A percentile compares a stretch with the other conserved stretches of the same genome.
These are phyloP conservation scores for Otis tarda DNA, from an alignment of 2,113 vertebrate species.

Conservation along the genomic window DNA sequence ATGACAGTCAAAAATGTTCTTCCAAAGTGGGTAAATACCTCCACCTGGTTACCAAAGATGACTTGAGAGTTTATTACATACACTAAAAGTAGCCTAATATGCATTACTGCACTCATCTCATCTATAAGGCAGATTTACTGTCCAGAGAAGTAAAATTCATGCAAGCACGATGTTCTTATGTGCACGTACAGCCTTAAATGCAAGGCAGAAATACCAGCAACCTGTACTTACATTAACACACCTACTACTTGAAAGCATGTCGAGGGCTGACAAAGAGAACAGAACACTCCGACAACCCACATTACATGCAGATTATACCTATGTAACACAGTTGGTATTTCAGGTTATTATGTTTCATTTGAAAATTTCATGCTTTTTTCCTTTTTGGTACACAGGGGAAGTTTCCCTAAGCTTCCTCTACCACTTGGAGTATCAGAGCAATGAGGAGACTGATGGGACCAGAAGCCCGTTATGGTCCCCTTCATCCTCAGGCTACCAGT, in stretches of 20 bases:
- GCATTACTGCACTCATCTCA: background rate
- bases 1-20: background rate
- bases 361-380: background rate
- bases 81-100: background rate
- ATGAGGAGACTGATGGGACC: background rate
- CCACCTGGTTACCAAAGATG: background rate
- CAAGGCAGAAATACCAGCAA: background rate
- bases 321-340: background rate
- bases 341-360: background rate
- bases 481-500: background rate
- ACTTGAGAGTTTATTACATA: background rate
- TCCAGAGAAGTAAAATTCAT: background rate
- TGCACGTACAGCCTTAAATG: accelerated
- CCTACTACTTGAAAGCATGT: background rate
- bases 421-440: background rate
- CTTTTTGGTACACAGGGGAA: background rate
- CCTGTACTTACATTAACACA: background rate
- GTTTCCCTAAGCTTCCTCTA: background rate
- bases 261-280: background rate
- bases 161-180: background rate
- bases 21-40: background rate
- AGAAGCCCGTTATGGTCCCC: background rate
- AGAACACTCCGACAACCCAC: background rate
- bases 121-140: background rate
- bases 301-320: background rate